Evolutionary conservation across 2,888 invertebrate species (phyloP), one percentile per base, ranked within the genome.

Genomic region (Hypena proboscidalis): DNA sequence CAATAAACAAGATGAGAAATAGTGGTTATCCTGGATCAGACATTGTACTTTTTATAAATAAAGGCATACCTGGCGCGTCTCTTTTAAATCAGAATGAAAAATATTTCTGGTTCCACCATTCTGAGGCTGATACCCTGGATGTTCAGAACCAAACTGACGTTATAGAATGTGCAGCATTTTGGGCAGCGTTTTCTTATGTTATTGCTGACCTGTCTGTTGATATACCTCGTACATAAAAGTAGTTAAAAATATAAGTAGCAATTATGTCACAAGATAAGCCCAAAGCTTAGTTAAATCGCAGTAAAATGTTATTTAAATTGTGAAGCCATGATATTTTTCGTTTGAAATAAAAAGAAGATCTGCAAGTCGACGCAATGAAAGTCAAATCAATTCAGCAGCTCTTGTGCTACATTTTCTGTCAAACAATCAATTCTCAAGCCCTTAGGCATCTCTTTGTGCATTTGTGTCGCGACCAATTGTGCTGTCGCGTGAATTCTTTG

Each of bases 91-190:
- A 92, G 35, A 94, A 95, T 69, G 93, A 94, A n/a, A 90, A 90
- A 36, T 97, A 97, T 77, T 91, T 76, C 58, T 91, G 90, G 88
- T 95, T 91, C 67, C 96, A 97, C 79, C 97, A 97, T 70, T 89
- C 93, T 1, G 91, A 93, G 34, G 96, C 94, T 0, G 97, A 97
- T 73, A 95, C 94, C 0, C 93, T 97, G 93, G 90, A 93, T 44
- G 93, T 95, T 0, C 93, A 95, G 62, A 92, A 95, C 77, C 88
- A 93, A 4, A 82, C 84, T 14, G 89, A 91, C 27, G 87, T 97
- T 39, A 94, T 97, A 68, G 89, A 92, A 47, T 93, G 94, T 58
- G 93, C 95, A 2, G 96, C 95, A 0, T 85, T 96, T 39, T 96
- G 95, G 93, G 93, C 96, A 3, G 92, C 94, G 0, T 91, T 94